Evolutionary conservation across 2,113 vertebrate genomes (phyloP), one percentile per base, ranked within the genome.

Genomic region (Synodontis membranacea): DNA sequence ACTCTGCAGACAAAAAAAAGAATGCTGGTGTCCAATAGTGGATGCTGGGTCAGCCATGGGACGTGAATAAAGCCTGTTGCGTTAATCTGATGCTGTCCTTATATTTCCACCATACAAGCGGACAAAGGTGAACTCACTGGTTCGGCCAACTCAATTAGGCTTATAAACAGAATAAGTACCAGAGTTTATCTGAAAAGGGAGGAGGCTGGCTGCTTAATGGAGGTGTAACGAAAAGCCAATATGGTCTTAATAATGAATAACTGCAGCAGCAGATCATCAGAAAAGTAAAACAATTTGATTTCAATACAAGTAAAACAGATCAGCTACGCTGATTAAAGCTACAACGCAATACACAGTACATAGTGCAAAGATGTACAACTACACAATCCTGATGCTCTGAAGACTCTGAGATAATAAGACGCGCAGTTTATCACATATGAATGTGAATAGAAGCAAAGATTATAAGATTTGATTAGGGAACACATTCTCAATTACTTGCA

Each of bases 31-130:
- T 80, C 80, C 84, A 84, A 76, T 81, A 84, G 76, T 82, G 58
- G 54, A 84, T 81, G 84, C 37, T 86, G 68, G 89, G 86, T 89
- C 89, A 89, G 80, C 86, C 84, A 82, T 54, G 81, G 84, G 74
- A 80, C 56, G 50, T 79, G 60, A 52, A 88, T 88, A 58, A 89
- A 89, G 85, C 83, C 86, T 85, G 75, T 84, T 86, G 83, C 76
- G 72, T 84, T 83, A 86, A 84, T 82, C 75, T 82, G 84, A 89
- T 86, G 84, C 84, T 44, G 39, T 81, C 84, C 56, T 89, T 80
- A 64, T 88, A 62, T 60, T 79, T 84, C 81, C 83, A 84, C 85
- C 83, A 86, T 86, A 78, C 79, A 58, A 37, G 46, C 48, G 50
- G 64, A 42, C 82, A 62, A 86, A 60, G 64, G 88, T 79, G 86